phyloP scores from a whole-genome alignment of 2,113 vertebrate species.

The Muntiacus reevesi region DNA sequence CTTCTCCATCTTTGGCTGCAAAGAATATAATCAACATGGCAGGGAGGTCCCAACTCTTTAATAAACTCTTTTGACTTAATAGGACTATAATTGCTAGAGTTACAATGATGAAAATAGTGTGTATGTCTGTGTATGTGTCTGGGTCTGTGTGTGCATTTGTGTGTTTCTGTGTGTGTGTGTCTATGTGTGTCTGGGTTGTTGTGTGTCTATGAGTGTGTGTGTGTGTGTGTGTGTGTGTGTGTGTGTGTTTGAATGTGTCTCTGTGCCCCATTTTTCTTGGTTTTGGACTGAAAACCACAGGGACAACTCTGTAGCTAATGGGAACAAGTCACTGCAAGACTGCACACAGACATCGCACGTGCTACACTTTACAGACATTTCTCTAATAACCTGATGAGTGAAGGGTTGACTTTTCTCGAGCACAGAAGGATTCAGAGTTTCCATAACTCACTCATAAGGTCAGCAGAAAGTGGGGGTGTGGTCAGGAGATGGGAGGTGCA shows the following conservation, averaged over 20 bases:
- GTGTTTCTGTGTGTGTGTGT: too few relatives aligned
- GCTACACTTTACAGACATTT: neutral
- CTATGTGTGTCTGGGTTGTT: too few relatives aligned
- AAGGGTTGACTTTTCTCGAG: neutral
- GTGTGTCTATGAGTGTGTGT: too few relatives aligned
- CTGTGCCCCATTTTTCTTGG: neutral
- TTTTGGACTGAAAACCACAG: neutral
- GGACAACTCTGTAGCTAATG: neutral
- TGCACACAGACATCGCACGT: neutral
- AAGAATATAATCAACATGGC: too few relatives aligned
- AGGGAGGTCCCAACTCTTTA: too few relatives aligned
- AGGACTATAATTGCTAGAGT: too few relatives aligned
- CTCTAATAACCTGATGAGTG: neutral
- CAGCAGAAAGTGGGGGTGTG: neutral
- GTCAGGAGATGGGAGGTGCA: neutral
- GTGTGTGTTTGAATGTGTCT: neutral
- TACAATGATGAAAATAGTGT: too few relatives aligned
- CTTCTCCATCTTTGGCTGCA: too few relatives aligned
- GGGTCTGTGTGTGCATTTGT: too few relatives aligned
- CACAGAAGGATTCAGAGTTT: neutral
- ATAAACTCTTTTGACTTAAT: too few relatives aligned
- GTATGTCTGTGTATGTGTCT: too few relatives aligned
- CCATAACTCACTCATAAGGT: neutral
- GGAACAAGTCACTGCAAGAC: neutral
- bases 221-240: too few relatives aligned